These are phyloP conservation scores for Caerostris darwini DNA, from an alignment of 1,140 invertebrate genomes.

Conservation along the genomic window DNA sequence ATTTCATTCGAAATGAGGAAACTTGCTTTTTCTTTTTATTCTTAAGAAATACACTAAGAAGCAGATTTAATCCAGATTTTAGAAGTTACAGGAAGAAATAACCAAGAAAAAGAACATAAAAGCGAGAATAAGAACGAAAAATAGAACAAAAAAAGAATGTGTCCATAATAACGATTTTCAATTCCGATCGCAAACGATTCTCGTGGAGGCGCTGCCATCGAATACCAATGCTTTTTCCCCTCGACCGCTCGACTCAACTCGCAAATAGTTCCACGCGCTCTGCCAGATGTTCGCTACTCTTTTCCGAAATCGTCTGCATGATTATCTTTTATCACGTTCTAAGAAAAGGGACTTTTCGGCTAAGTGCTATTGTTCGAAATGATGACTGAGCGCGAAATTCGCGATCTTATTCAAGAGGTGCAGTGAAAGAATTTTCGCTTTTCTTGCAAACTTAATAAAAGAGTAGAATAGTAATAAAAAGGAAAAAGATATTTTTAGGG, in stretches of 20 bases:
- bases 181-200: conserved; percentile 69
- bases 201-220: conserved; percentile 54
- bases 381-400: background rate
- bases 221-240: conserved; percentile 42
- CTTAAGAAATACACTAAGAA: background rate
- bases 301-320: conserved; percentile 37
- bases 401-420: background rate
- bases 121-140: background rate
- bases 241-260: conserved; percentile 22
- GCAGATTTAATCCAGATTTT: conserved; percentile 21
- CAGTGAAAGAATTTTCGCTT: background rate
- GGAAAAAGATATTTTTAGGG: background rate
- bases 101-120: conserved; percentile 24
- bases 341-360: background rate
- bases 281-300: conserved; percentile 59
- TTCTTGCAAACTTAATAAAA: conserved; percentile 5
- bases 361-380: conserved; percentile 21
- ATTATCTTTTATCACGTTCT: conserved; percentile 50
- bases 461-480: background rate
- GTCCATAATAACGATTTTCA: conserved; percentile 71
- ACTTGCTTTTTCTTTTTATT: background rate
- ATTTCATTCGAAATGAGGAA: background rate
- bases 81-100: background rate
- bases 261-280: conserved; percentile 59
- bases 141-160: conserved; percentile 40